Base-by-base conservation (phyloP, 2,888 invertebrate genomes). In the Tenthredo amoena region DNA sequence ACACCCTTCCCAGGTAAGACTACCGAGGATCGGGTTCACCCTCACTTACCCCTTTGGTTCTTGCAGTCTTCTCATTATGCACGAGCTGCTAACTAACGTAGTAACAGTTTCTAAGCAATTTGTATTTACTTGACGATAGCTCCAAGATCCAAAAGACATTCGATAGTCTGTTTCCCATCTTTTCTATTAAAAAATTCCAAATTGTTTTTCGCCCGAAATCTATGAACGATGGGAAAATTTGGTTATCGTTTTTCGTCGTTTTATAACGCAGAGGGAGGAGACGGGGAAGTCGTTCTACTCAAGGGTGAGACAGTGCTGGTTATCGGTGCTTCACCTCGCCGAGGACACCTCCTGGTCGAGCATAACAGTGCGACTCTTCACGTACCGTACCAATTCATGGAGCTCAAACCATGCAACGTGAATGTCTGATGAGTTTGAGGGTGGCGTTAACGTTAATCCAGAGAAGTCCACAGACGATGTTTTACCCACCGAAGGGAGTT, bases 291-390 rank as follows among this genome's bases (percentile, higher is more conserved):
- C 43, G 95, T 96, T 79, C 93, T 97, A 86, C 95, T 96, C 91
- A 97, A 97, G 93, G 98, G 98, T 85, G 98, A 98, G 93, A 95
- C 96, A 81, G 98, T 99, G 88, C 95, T 97, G 86, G 98, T 98
- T 82, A 96, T 98, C 68, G 98, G 98, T 87, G 97, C 98, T 77
- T 98, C 98, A 65, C 95, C 96, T 84, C 96, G 97, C 86, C 96
- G 98, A 89, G 99, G 99, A 0, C 98, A 97, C 94, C 95, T 99
- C 89, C 95, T 98, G 89, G 98, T 99, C 88, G 98, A 98, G 94
- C 96, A 97, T 93, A 96, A 96, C 91, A 96, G 95, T 88, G 94
- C 95, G 89, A 96, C 96, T 88, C 95, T 96, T 86, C 97, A 97
- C 91, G 97, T 98, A 88, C 97, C 98, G 86, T 97, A 97, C 93